Base-by-base conservation (phyloP, 1,140 invertebrate species). In the Aphelenchoides avenae region DNA sequence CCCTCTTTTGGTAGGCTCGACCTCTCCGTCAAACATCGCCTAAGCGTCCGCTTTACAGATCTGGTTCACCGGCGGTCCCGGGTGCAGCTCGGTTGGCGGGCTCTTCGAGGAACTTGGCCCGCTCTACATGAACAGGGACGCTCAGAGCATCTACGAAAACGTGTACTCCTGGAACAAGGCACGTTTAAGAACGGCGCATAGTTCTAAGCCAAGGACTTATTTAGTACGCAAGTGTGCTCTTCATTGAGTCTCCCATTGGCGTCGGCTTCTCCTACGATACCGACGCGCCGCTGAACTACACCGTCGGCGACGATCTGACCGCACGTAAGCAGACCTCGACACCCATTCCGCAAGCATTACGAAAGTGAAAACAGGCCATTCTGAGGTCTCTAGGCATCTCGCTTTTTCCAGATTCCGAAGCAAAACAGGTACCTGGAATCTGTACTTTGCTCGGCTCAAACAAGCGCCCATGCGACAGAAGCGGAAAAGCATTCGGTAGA, bases 31-130 rank as follows among this genome's bases (percentile, higher is more conserved):
- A 50, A 15, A 36, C 7, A 9, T 41, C 6, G 18, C 37, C 13
- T 49, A 50, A 49, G 37, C 37, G 37, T 43, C 29, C 7, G 7
- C 13, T 55, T 51, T 56, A 18, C 56, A 54, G 48, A 56, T 83
- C 13, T 83, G 82, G 82, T 58, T 84, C 59, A 83, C 83, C 73
- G 82, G 82, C 27, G 82, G 82, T 26, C 82, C 82, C 39, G 82
- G 82, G 5, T 82, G 81, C 57, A 80, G 78, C 57, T 83, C 81
- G 26, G 11, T 22, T 31, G 36, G 44, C 1, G 54, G 54, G 15
- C 46, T 56, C 13, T 39, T 56, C 20, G 52, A 24, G 5, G 54
- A 60, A 20, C 27, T 39, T 42, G 57, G 57, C 15, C 57, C 57
- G 5, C 59, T 61, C 40, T 61, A 44, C 34, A 43, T 58, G 6